These are phyloP conservation scores for Eurystomus gularis DNA, from an alignment of 2,113 vertebrate species.

Conservation along the genomic window DNA sequence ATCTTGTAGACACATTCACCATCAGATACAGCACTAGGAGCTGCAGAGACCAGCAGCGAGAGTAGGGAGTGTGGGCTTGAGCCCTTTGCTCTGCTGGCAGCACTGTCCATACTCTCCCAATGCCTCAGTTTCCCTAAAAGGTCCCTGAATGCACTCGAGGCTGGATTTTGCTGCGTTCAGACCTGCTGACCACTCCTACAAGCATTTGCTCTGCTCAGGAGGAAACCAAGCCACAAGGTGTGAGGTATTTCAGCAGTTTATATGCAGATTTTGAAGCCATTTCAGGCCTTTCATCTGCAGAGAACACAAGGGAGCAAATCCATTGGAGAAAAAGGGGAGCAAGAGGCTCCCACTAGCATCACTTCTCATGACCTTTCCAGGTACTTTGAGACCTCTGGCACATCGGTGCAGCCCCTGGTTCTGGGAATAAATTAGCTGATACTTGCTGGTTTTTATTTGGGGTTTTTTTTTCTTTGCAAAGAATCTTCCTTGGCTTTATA, in stretches of 20 bases:
- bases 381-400: not conserved
- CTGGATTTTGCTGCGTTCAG: not conserved
- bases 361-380: not conserved
- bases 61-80: not conserved
- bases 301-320: not conserved
- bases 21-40: not conserved
- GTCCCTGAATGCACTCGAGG: accelerated
- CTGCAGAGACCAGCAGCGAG: not conserved
- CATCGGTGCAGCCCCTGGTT: accelerated
- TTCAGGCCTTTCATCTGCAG: too few species aligned
- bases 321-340: not conserved
- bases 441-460: not conserved
- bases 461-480: not conserved
- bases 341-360: not conserved
- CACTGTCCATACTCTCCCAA: too few species aligned
- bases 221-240: not conserved
- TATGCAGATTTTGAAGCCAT: not conserved
- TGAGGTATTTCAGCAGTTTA: not conserved
- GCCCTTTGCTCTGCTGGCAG: not conserved
- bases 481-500: not conserved
- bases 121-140: not conserved
- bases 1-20: not conserved
- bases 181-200: not conserved
- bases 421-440: not conserved
- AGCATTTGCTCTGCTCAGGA: not conserved